Evolutionary conservation across 1,140 invertebrate species (phyloP), one percentile per base, ranked within the genome.

Genomic region (Ridgeia piscesae): DNA sequence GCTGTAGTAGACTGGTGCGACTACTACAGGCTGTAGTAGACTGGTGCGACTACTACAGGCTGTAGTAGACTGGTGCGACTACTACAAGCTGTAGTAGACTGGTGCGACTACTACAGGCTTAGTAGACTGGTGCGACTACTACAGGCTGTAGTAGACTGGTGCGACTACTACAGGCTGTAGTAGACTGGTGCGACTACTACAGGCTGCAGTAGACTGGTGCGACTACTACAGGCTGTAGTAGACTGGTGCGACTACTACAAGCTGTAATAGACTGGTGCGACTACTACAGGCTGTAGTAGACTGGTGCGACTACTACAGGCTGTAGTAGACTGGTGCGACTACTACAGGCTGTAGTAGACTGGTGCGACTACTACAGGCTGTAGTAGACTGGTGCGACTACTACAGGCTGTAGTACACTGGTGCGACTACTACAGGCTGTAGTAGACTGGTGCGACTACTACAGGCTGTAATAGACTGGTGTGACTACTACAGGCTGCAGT

Each of bases 1-100:
- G 42, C 42, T 42, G 42, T 42, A 94, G n/a, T n/a, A n/a, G n/a
- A n/a, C n/a, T 77, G 58, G 27, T 77, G 17, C 58, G 58, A 77
- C 58, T 17, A 17, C 27, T 21, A 77, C 58, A 8, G 33, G 42
- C 42, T 42, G 42, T 42, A 94, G n/a, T n/a, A n/a, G n/a, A n/a
- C n/a, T 77, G 58, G 27, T 77, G 17, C 58, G 58, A 77, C 58
- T 17, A 17, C 27, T 21, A 77, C 58, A 8, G 33, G 42, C 42
- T 42, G 42, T 42, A 94, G n/a, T n/a, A n/a, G n/a, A n/a, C n/a
- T 77, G 58, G 27, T 77, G 17, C 58, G 58, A 77, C 58, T 17
- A 17, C 27, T 21, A 77, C 58, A 8, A 31, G 42, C 42, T 42
- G 42, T 42, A 94, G n/a, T n/a, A n/a, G n/a, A n/a, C n/a, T 77